These are phyloP conservation scores for Sorex araneus DNA, from an alignment of 2,113 vertebrate species.

Conservation along the genomic window DNA sequence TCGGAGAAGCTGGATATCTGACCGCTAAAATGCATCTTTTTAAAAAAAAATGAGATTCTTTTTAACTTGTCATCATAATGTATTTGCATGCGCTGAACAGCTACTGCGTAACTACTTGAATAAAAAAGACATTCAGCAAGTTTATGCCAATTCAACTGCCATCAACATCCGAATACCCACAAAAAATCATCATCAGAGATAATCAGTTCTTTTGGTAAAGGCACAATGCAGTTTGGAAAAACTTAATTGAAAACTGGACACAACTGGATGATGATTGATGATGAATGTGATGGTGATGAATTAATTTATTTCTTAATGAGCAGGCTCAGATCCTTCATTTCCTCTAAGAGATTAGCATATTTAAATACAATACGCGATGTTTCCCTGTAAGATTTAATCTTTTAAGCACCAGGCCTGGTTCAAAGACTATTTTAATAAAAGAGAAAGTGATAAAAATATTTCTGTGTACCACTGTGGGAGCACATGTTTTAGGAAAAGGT, in stretches of 20 bases:
- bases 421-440: slow-evolving; percentile 76
- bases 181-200: slow-evolving; percentile 83
- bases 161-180: slow-evolving; percentile 75
- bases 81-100: slow-evolving; percentile 80
- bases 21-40: slow-evolving; percentile 53
- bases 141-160: slow-evolving; percentile 80
- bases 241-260: slow-evolving; percentile 85
- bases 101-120: slow-evolving; percentile 78
- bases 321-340: slow-evolving; percentile 82
- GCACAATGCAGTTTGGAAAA: slow-evolving; percentile 76
- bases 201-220: slow-evolving; percentile 81
- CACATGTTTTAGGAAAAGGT: slow-evolving; percentile 55
- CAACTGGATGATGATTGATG: slow-evolving; percentile 70
- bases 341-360: slow-evolving; percentile 81
- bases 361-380: slow-evolving; percentile 81
- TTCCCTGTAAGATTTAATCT: slow-evolving; percentile 79
- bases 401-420: slow-evolving; percentile 75
- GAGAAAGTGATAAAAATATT: slow-evolving; percentile 60
- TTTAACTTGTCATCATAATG: slow-evolving; percentile 64
- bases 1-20: slow-evolving; percentile 44
- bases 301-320: slow-evolving; percentile 86
- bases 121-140: slow-evolving; percentile 82
- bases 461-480: neutral
- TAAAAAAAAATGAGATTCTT: slow-evolving; percentile 20
- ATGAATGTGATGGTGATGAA: slow-evolving; percentile 83